Evolutionary conservation across 2,888 invertebrate genomes (phyloP).

Genomic region (Drosophila merina): DNA sequence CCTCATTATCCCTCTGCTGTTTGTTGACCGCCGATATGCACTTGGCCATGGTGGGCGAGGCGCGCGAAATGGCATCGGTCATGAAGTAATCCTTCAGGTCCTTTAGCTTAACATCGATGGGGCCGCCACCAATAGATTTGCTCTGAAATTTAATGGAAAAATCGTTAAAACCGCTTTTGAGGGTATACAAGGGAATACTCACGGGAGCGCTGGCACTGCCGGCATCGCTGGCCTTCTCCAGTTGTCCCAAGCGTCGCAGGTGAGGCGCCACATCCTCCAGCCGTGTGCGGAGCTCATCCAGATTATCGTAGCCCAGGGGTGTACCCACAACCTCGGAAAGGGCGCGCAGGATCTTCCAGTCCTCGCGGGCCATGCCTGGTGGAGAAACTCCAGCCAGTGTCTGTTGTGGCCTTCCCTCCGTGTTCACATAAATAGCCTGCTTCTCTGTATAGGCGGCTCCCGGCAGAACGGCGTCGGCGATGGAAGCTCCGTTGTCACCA

Average conservation of each 20-base stretch:
- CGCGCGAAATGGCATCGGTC: conserved; percentile 98
- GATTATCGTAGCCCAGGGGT: conserved; percentile 93
- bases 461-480: conserved; percentile 96
- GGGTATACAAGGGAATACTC: conserved; percentile 49
- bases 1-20: conserved; percentile 74
- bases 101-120: conserved; percentile 90
- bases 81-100: conserved; percentile 94
- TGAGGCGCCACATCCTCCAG: conserved; percentile 95
- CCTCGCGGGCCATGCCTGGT: conserved; percentile 96
- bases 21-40: conserved; percentile 96
- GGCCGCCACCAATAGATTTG: conserved; percentile 85
- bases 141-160: conserved; percentile 69
- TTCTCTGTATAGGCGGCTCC: conserved; percentile 99
- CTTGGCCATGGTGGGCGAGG: conserved; percentile 99
- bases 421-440: conserved; percentile 98
- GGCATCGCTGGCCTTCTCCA: conserved; percentile 92
- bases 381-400: conserved; percentile 94
- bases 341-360: conserved; percentile 99
- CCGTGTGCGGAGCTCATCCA: conserved; percentile 92
- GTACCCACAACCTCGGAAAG: conserved; percentile 94
- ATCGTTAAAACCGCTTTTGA: neutral
- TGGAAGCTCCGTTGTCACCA: conserved; percentile 96
- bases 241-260: conserved; percentile 92
- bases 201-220: conserved; percentile 90
- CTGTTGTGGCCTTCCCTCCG: conserved; percentile 98